Conservation (phyloP, 2,888 invertebrate genomes). For the Metopia argyrocephala region DNA sequence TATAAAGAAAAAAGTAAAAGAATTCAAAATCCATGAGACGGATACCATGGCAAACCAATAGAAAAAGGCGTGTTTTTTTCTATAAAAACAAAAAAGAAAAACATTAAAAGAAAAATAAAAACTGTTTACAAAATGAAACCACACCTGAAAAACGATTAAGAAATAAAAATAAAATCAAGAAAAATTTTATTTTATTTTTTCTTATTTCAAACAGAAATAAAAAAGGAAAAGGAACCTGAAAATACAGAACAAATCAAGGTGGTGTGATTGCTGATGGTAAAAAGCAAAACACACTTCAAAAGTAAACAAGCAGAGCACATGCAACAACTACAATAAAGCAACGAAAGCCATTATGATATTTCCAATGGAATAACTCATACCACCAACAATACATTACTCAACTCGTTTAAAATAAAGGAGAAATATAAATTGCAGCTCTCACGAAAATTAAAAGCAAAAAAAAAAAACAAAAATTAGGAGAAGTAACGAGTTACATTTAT, state of each 20-base stretch:
- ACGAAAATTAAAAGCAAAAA: too few relatives aligned
- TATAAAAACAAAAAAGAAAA: conserved; percentile 2
- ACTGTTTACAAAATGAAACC: conserved; percentile 62
- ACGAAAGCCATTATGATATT: conserved; percentile 59
- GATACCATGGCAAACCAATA: conserved; percentile 17
- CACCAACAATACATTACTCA: not conserved
- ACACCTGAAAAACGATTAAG: conserved; percentile 51
- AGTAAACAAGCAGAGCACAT: too few relatives aligned
- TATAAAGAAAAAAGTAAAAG: not conserved
- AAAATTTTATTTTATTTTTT: not conserved
- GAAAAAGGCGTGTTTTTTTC: conserved; percentile 56
- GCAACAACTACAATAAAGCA: conserved; percentile 7
- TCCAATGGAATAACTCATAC: conserved; percentile 51
- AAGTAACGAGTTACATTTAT: not conserved
- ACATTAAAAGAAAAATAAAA: conserved; percentile 17
- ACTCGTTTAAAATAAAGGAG: not conserved
- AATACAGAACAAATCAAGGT: conserved; percentile 33
- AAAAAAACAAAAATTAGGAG: too few relatives aligned
- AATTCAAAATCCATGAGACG: too few relatives aligned
- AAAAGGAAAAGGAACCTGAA: too few relatives aligned
- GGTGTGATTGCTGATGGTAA: conserved; percentile 11
- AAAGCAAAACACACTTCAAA: too few relatives aligned
- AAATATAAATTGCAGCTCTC: conserved; percentile 1
- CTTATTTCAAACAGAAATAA: not conserved
- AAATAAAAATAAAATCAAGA: not conserved